Percentiles rank a stretch among this genome's conserved stretches.
Evolutionary conservation across 2,797 vertebrate species (phyloP).

Genomic region (Eidolon dupreanum): DNA sequence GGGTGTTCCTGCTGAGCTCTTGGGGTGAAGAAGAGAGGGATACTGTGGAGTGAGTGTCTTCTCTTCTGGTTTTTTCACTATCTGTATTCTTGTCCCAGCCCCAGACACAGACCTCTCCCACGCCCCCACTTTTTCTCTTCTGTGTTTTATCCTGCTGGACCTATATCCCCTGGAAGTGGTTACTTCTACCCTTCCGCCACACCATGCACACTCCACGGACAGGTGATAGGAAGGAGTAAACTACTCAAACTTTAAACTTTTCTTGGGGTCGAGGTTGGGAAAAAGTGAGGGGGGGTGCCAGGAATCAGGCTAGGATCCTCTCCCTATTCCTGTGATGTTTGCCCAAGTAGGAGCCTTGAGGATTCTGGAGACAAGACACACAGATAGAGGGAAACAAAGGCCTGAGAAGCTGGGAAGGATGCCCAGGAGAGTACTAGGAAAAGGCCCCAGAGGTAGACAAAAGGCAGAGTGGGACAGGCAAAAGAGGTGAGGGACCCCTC

Average conservation of each 20-base stretch:
- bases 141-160: not conserved
- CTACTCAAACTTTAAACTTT: not conserved
- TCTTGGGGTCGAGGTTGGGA: not conserved
- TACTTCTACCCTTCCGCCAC: not conserved
- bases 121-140: too few species aligned
- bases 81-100: not conserved
- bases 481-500: not conserved
- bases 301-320: not conserved
- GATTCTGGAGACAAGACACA: not conserved
- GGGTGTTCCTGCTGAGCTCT: not conserved
- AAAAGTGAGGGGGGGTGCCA: not conserved
- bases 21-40: not conserved
- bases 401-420: slow-evolving; percentile 58
- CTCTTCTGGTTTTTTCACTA: not conserved
- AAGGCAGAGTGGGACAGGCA: slow-evolving; percentile 55
- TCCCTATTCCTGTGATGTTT: not conserved
- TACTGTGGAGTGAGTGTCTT: not conserved
- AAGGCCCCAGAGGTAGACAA: slow-evolving; percentile 75
- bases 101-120: not conserved
- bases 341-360: not conserved
- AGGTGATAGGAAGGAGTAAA: not conserved
- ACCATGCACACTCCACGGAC: not conserved
- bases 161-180: not conserved
- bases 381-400: slow-evolving; percentile 40
- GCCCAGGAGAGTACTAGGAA: slow-evolving; percentile 64